These are phyloP conservation scores for Panorpa germanica DNA, from an alignment of 2,888 invertebrate species.

Conservation along the genomic window DNA sequence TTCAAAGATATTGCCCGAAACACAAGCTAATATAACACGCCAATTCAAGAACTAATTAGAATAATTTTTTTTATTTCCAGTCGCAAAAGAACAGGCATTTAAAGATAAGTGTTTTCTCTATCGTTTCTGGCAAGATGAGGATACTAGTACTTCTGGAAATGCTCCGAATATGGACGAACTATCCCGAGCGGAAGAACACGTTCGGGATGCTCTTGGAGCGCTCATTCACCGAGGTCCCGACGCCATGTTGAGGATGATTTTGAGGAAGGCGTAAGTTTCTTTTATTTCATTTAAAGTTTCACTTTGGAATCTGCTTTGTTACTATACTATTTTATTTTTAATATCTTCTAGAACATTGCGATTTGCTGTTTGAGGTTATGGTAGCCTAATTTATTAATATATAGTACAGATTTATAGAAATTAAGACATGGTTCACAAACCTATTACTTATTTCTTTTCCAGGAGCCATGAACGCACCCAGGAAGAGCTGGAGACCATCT, in stretches of 20 bases:
- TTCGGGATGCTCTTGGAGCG: conserved; percentile 42
- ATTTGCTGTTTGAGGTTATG: not conserved
- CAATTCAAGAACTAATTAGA: not conserved
- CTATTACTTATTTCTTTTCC: too few relatives aligned
- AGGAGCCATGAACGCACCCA: conserved; percentile 56
- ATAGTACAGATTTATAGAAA: too few relatives aligned
- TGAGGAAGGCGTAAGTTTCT: conserved; percentile 52
- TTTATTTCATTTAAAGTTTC: conserved; percentile 1
- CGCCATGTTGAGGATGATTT: conserved; percentile 59
- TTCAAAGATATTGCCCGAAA: too few relatives aligned
- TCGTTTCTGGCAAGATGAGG: conserved; percentile 59
- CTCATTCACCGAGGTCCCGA: conserved; percentile 58
- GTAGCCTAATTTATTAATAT: too few relatives aligned
- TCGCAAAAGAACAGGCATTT: conserved; percentile 60
- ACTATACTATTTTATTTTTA: too few relatives aligned
- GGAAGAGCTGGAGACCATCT: conserved; percentile 65
- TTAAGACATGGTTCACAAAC: too few relatives aligned
- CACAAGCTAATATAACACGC: too few relatives aligned
- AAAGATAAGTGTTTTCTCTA: conserved; percentile 69
- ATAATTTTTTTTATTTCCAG: too few relatives aligned
- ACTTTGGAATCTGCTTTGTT: not conserved
- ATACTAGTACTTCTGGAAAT: conserved; percentile 30
- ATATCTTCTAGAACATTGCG: not conserved
- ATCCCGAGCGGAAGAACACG: conserved; percentile 44
- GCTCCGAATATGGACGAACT: conserved; percentile 36